Conservation (phyloP, 2,797 vertebrate genomes). For the Sphaeramia orbicularis region DNA sequence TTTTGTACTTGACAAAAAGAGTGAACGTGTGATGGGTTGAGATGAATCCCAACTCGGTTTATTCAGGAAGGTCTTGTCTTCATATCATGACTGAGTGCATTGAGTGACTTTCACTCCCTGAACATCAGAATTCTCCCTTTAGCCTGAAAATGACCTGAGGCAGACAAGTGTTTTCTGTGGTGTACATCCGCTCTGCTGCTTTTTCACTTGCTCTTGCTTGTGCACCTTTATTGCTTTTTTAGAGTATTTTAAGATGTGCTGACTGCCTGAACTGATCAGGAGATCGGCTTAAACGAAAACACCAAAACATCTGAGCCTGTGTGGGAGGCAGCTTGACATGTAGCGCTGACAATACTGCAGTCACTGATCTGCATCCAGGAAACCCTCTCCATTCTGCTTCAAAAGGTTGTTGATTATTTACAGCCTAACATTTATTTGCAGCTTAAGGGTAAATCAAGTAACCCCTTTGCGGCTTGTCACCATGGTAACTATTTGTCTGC, state of each 20-base stretch:
- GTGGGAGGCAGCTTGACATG: slow-evolving; percentile 37
- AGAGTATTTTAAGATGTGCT: slow-evolving; percentile 34
- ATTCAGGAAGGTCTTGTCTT: slow-evolving; percentile 54
- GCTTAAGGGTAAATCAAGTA: slow-evolving; percentile 15
- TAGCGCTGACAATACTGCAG: slow-evolving; percentile 32
- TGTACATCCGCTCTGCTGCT: slow-evolving; percentile 18
- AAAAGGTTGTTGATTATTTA: slow-evolving; percentile 4
- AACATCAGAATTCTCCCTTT: slow-evolving; percentile 19
- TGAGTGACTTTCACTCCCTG: slow-evolving; percentile 18
- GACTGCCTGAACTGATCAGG: slow-evolving; percentile 46
- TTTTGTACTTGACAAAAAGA: slow-evolving; percentile 72
- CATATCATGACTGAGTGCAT: slow-evolving; percentile 29
- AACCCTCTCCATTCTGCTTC: background rate
- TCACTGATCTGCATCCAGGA: slow-evolving; percentile 51
- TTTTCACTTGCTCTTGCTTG: slow-evolving; percentile 17
- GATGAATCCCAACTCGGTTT: slow-evolving; percentile 43
- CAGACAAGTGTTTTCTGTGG: slow-evolving; percentile 4
- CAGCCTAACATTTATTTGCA: background rate
- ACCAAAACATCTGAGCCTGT: slow-evolving; percentile 27
- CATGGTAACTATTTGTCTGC: slow-evolving; percentile 47
- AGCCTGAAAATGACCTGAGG: background rate
- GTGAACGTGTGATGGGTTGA: slow-evolving; percentile 38
- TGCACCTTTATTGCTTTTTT: slow-evolving; percentile 25
- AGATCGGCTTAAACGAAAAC: slow-evolving; percentile 27
- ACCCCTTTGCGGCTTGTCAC: slow-evolving; percentile 25